phyloP scores from a whole-genome alignment of 2,797 vertebrate genomes.

The Pristis pectinata region DNA sequence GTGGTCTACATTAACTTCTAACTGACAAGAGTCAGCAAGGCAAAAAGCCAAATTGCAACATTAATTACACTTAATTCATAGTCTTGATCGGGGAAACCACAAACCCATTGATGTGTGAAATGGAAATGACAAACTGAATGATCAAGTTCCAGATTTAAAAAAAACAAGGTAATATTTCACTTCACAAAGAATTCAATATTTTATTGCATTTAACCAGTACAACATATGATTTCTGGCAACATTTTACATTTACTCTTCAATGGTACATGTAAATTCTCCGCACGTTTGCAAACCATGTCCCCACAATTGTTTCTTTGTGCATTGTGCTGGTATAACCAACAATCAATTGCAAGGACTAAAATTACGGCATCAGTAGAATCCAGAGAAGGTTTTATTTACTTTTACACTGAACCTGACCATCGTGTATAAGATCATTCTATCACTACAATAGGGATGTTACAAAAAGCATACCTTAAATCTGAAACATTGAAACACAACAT shows the following conservation, averaged over 20 bases:
- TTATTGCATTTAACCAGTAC: constrained; percentile 12
- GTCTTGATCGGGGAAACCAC: background rate
- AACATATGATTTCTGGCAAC: background rate
- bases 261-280: background rate
- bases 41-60: background rate
- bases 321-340: background rate
- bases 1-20: background rate
- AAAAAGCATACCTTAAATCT: background rate
- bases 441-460: background rate
- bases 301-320: background rate
- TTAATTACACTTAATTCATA: background rate
- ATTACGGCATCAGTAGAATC: background rate
- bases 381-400: background rate
- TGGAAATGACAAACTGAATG: constrained; percentile 9
- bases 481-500: no score
- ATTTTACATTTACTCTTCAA: background rate
- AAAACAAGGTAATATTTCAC: background rate
- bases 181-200: background rate
- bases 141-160: background rate
- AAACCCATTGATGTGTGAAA: background rate
- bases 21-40: background rate
- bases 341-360: background rate
- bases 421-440: background rate
- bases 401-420: background rate
- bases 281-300: background rate